Conservation (phyloP, 2,113 vertebrate species). For the Crocuta crocuta region DNA sequence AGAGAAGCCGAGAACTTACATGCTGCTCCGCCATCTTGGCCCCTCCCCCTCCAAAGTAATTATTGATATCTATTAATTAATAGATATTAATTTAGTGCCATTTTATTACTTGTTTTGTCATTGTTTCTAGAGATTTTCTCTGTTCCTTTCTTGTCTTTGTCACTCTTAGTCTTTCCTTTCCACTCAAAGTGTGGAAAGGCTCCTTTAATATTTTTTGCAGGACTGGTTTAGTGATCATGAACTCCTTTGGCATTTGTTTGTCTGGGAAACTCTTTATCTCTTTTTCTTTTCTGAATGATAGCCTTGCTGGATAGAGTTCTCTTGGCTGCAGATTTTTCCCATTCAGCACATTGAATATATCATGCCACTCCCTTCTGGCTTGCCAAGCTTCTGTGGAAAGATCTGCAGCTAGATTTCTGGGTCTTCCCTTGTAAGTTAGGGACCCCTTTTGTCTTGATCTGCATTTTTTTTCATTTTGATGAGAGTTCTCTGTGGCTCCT, state of each 20-base stretch:
- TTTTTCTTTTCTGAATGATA: neutral
- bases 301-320: neutral
- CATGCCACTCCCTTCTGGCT: neutral
- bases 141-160: neutral
- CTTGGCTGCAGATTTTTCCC: neutral
- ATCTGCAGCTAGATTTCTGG: no score
- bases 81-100: neutral
- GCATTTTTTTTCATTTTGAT: no score
- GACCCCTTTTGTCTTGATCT: no score
- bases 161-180: neutral
- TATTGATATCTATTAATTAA: neutral
- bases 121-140: neutral
- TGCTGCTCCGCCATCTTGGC: no score
- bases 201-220: neutral
- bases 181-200: neutral
- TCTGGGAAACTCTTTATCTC: neutral
- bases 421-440: no score
- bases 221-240: neutral
- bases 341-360: neutral
- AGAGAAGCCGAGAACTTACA: no score
- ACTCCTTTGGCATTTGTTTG: neutral
- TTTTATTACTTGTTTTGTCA: neutral
- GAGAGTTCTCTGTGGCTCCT: no score
- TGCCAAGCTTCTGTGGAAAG: neutral
- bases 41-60: neutral